Percentiles rank a stretch among this genome's conserved stretches.
Evolutionary conservation across 2,797 vertebrate genomes (phyloP).

Genomic region (Carcharodon carcharias): DNA sequence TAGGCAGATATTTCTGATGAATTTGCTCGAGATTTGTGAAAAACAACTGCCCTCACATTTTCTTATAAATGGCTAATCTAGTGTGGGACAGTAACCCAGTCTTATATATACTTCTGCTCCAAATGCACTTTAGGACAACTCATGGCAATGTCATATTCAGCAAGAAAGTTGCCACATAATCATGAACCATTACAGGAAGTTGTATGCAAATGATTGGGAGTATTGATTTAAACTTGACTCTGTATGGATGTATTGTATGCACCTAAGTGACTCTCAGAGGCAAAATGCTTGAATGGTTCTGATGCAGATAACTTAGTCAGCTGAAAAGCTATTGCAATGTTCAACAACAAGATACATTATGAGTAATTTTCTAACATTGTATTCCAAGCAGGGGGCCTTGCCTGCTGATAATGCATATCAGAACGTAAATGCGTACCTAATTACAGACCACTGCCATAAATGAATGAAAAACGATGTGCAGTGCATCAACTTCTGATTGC

Average conservation of each 20-base stretch:
- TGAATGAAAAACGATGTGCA: neutral
- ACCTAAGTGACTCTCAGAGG: neutral
- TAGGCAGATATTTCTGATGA: neutral
- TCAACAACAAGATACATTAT: neutral
- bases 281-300: neutral
- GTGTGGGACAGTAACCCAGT: neutral
- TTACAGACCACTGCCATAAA: neutral
- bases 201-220: neutral
- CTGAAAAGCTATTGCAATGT: neutral
- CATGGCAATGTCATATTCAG: neutral
- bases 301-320: neutral
- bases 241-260: neutral
- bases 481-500: neutral
- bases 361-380: neutral
- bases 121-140: neutral
- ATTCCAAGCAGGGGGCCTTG: neutral
- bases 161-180: neutral
- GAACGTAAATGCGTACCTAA: neutral
- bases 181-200: neutral
- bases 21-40: neutral
- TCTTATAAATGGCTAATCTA: neutral
- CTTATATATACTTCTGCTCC: too few relatives aligned
- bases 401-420: neutral
- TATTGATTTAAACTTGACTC: neutral
- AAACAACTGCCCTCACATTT: neutral